Conservation (phyloP, 2,888 invertebrate genomes). For the Melanostoma mellinum region DNA sequence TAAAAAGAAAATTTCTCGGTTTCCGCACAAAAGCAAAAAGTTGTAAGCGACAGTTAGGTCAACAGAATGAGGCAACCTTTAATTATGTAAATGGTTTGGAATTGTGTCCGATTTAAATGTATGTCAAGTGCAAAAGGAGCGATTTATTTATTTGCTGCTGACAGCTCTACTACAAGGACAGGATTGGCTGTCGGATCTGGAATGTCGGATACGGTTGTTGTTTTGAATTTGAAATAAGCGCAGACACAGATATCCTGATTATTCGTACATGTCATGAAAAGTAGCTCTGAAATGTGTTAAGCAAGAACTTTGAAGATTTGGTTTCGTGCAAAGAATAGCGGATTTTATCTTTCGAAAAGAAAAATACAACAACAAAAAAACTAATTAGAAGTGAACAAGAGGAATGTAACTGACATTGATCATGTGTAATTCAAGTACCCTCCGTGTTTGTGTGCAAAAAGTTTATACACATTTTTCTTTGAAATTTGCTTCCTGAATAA, state of each 20-base stretch:
- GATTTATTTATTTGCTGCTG: constrained; percentile 38
- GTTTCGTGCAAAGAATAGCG: constrained; percentile 6
- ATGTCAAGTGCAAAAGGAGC: constrained; percentile 52
- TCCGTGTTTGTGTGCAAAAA: too few relatives aligned
- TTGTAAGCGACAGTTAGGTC: constrained; percentile 29
- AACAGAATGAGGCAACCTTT: constrained; percentile 39
- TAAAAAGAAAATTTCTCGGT: not conserved
- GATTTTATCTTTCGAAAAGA: constrained; percentile 7
- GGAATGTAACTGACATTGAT: too few relatives aligned
- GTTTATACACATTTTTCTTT: too few relatives aligned
- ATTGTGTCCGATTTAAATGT: constrained; percentile 56
- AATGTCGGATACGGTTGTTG: constrained; percentile 16
- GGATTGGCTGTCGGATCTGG: constrained; percentile 4
- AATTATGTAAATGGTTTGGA: constrained; percentile 55
- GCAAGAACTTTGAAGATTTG: constrained; percentile 4
- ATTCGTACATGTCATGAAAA: not conserved
- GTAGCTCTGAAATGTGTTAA: not conserved
- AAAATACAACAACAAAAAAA: not conserved
- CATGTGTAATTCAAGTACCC: too few relatives aligned
- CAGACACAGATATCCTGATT: not conserved
- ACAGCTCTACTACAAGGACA: constrained; percentile 7
- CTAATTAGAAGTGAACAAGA: too few relatives aligned
- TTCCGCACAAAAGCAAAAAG: not conserved
- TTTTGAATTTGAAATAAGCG: constrained; percentile 5
- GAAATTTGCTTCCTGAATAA: too few relatives aligned